Percentiles rank a stretch among this genome's conserved stretches.
Evolutionary conservation across 2,888 invertebrate genomes (phyloP).

Genomic region (Leptodirus hochenwartii): DNA sequence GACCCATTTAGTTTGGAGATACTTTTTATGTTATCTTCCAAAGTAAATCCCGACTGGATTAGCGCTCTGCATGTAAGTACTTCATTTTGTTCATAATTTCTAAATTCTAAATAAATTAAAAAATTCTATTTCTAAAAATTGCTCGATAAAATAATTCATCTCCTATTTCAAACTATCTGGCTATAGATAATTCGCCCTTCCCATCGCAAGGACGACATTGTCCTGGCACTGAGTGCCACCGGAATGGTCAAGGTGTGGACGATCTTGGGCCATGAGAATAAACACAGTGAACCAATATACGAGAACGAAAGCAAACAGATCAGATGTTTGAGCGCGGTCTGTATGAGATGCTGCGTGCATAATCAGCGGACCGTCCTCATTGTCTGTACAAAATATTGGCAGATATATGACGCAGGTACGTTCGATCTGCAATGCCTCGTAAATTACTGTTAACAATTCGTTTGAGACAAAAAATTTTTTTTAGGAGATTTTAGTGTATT

Average conservation of each 20-base stretch:
- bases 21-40: conserved; percentile 77
- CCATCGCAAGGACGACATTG: conserved; percentile 83
- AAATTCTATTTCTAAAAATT: no score
- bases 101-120: no score
- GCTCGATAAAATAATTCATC: no score
- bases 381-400: conserved; percentile 94
- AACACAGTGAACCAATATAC: conserved; percentile 72
- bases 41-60: conserved; percentile 97
- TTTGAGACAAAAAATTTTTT: conserved; percentile 13
- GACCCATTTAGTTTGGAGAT: conserved; percentile 91
- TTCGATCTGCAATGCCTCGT: background rate
- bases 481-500: conserved; percentile 88
- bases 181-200: conserved; percentile 46
- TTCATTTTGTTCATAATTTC: conserved; percentile 3
- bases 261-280: conserved; percentile 71
- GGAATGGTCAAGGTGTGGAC: conserved; percentile 98
- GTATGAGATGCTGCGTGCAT: conserved; percentile 82
- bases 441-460: conserved; percentile 4
- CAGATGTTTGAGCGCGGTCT: conserved; percentile 81
- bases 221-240: conserved; percentile 85
- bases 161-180: no score
- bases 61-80: conserved; percentile 73
- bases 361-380: conserved; percentile 94
- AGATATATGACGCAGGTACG: conserved; percentile 65
- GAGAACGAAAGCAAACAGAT: conserved; percentile 98